Conservation (phyloP, 2,113 vertebrate genomes). For the Pelmatolapia mariae region DNA sequence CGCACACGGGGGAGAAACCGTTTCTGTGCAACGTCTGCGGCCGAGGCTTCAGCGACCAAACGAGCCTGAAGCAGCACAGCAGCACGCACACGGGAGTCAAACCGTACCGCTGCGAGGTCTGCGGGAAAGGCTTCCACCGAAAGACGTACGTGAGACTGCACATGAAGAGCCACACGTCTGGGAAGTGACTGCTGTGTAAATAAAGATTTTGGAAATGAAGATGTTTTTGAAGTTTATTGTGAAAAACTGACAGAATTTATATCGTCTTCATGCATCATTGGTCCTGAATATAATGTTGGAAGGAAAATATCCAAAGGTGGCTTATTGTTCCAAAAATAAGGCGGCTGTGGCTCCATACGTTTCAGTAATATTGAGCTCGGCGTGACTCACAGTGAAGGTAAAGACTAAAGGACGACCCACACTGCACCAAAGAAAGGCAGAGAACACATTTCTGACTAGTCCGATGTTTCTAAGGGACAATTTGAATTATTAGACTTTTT, state of each 20-base stretch:
- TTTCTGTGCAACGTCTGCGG: conserved; percentile 46
- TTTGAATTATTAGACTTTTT: neutral
- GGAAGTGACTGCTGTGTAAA: neutral
- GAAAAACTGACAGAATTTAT: neutral
- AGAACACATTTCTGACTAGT: neutral
- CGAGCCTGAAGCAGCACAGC: conserved; percentile 33
- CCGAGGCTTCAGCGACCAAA: conserved; percentile 22
- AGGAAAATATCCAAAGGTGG: neutral
- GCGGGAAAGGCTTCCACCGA: conserved; percentile 33
- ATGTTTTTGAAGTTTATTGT: neutral
- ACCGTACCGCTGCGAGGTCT: conserved; percentile 36
- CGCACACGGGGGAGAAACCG: conserved; percentile 42
- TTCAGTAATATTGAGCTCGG: neutral
- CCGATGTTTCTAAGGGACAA: neutral
- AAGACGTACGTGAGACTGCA: conserved; percentile 29
- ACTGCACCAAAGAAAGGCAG: neutral
- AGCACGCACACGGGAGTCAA: conserved; percentile 32
- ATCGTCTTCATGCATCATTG: neutral
- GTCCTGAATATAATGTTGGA: neutral
- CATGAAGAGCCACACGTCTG: conserved; percentile 30
- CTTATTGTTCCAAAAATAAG: neutral
- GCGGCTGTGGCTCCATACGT: accelerated
- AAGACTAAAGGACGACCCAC: neutral
- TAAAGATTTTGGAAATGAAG: neutral
- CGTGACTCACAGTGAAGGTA: neutral